phyloP scores from a whole-genome alignment of 1,140 invertebrate genomes.

The Dysdera silvatica region DNA sequence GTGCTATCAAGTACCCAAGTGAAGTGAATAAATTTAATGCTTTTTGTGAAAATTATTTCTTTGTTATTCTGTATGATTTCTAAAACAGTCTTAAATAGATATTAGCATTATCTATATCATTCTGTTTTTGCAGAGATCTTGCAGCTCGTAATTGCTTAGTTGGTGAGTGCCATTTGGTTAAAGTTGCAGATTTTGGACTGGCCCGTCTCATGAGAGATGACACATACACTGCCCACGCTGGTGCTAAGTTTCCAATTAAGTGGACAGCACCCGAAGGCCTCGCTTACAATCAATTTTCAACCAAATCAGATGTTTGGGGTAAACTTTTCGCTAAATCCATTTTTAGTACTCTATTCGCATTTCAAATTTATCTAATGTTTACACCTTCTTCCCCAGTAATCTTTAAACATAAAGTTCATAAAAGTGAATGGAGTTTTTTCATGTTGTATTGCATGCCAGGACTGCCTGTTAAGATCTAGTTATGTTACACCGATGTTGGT shows the following conservation, averaged over 20 bases:
- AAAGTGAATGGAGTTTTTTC: too few species aligned
- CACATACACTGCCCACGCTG: slow-evolving; percentile 94
- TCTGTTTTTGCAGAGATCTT: slow-evolving; percentile 73
- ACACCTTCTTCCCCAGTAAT: too few species aligned
- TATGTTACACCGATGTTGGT: too few species aligned
- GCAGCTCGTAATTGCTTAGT: slow-evolving; percentile 98
- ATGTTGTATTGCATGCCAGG: too few species aligned
- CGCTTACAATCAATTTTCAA: slow-evolving; percentile 98
- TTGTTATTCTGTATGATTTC: background rate
- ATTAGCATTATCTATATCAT: background rate
- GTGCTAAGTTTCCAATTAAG: slow-evolving; percentile 98
- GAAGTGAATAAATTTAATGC: too few species aligned
- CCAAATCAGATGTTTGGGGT: slow-evolving; percentile 65
- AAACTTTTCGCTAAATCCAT: too few species aligned
- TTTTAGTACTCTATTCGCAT: too few species aligned
- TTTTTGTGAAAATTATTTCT: background rate
- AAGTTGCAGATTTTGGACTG: slow-evolving; percentile 92
- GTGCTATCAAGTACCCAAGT: too few species aligned
- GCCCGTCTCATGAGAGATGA: slow-evolving; percentile 95
- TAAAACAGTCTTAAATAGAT: background rate
- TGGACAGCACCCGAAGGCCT: slow-evolving; percentile 99
- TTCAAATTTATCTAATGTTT: too few species aligned
- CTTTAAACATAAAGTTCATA: too few species aligned
- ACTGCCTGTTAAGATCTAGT: too few species aligned
- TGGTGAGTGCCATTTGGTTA: slow-evolving; percentile 88